Base-by-base conservation (phyloP, 2,888 invertebrate species). In the Epistrophe grossulariae region DNA sequence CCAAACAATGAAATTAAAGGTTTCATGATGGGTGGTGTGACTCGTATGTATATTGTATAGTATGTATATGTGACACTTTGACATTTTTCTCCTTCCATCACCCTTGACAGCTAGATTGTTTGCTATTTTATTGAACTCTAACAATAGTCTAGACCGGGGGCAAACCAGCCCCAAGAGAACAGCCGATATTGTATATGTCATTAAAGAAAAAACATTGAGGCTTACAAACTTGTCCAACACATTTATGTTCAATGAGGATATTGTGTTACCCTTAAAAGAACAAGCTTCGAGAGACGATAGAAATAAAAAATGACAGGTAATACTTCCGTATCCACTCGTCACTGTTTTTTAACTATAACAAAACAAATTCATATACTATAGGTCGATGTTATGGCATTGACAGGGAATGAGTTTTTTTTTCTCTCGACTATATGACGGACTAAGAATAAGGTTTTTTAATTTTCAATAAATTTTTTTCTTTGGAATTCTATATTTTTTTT, bases 121-220 rank as follows among this genome's bases (percentile, higher is more conserved):
- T 62, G 71, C 35, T 31, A 71, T 77, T 76, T 64, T 81, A 77
- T 81, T 76, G 64, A 81, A 71, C 64, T 57, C 71, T 28, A 64
- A 71, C 57, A 81, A 82, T 35, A 71, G 81, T 82, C 77, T 72
- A 77, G 81, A 77, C 81, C 55, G 13, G 55, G 68, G 35, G 13
- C 48, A 70, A n/a, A 55, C 15, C 19, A 11, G 40, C 55, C 70
- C 55, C 55, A 45, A 55, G 28, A 28, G 40, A 17, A 19, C 31
- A 38, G 11, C 0, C 11, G 24, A 10, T 55, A 15, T 24, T n/a
- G 40, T 55, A 55, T 50, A 8, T 66, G 52, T 15, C 55, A 40
- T 24, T 40, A 28, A 28, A 24, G n/a, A n/a, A 24, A 24, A 40
- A 70, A 55, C 24, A 55, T 55, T 40, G 15, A 40, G 15, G 11